These are phyloP conservation scores for Cirrhinus molitorella DNA, from an alignment of 2,797 vertebrate genomes.

Conservation along the genomic window DNA sequence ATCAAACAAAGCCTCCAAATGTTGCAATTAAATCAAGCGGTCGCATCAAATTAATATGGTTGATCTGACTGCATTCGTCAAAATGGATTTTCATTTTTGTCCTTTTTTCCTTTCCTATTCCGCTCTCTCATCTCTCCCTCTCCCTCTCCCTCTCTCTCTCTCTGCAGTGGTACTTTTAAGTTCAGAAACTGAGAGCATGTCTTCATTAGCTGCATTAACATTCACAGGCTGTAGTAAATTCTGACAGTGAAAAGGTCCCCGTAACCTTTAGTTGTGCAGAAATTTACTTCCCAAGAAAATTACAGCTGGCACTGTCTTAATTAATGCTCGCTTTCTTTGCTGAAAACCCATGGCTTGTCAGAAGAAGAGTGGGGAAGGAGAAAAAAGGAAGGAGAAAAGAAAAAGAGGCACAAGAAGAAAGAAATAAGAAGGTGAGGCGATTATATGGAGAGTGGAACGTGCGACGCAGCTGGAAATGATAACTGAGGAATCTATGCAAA, in stretches of 20 bases:
- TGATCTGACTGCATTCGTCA: slow-evolving; percentile 85
- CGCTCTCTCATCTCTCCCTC: slow-evolving; percentile 58
- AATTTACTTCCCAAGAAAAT: slow-evolving; percentile 99
- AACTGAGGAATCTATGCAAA: background rate
- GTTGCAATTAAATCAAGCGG: slow-evolving; percentile 81
- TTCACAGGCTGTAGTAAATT: slow-evolving; percentile 99
- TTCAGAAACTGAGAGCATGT: slow-evolving; percentile 99
- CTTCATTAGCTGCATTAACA: slow-evolving; percentile 99
- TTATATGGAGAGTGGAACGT: slow-evolving; percentile 64
- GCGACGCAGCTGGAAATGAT: background rate
- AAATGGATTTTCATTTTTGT: slow-evolving; percentile 75
- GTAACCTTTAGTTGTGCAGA: slow-evolving; percentile 99
- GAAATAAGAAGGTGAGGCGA: slow-evolving; percentile 77
- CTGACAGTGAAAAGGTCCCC: slow-evolving; percentile 99
- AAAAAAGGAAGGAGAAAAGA: slow-evolving; percentile 78
- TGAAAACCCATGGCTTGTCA: slow-evolving; percentile 99
- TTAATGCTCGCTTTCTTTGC: slow-evolving; percentile 99
- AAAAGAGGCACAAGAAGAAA: slow-evolving; percentile 70
- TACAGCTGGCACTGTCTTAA: slow-evolving; percentile 99
- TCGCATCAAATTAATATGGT: slow-evolving; percentile 81
- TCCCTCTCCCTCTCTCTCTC: slow-evolving; percentile 78
- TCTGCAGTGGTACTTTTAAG: slow-evolving; percentile 96
- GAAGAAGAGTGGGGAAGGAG: slow-evolving; percentile 84
- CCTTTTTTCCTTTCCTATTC: slow-evolving; percentile 32
- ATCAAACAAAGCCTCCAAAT: slow-evolving; percentile 78